These are phyloP conservation scores for Halichondria panicea DNA, from an alignment of 37 sponge, comb jelly and placozoan genomes.

Conservation along the genomic window DNA sequence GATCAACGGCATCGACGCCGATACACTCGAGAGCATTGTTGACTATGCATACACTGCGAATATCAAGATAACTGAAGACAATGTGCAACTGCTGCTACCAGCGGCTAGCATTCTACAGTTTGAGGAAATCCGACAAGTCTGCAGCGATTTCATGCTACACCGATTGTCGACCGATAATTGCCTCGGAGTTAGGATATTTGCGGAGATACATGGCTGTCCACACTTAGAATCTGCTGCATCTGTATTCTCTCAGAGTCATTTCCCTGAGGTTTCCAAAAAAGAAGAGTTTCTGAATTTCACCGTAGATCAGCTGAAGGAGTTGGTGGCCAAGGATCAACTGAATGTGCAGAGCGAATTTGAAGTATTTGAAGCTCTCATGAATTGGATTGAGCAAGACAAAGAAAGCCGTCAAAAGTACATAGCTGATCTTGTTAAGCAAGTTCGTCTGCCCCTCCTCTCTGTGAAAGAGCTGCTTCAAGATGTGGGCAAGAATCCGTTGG, in stretches of 20 bases:
- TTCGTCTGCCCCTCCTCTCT: constrained; percentile 50
- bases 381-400: constrained; percentile 44
- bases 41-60: constrained; percentile 54
- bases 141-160: constrained; percentile 35
- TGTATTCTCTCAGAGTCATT: constrained; percentile 39
- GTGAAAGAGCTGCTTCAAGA: constrained; percentile 11
- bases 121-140: constrained; percentile 35
- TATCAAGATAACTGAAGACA: constrained; percentile 43
- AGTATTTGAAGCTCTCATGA: constrained; percentile 49
- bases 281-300: constrained; percentile 55
- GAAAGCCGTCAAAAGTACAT: not conserved
- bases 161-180: constrained; percentile 65
- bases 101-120: constrained; percentile 65
- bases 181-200: constrained; percentile 63
- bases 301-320: constrained; percentile 3
- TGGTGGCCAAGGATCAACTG: constrained; percentile 42
- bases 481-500: constrained; percentile 10
- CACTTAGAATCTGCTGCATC: constrained; percentile 34
- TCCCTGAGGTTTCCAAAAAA: constrained; percentile 26
- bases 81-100: constrained; percentile 62
- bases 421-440: constrained; percentile 7
- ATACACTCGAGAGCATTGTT: constrained; percentile 33
- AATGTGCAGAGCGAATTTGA: constrained; percentile 39
- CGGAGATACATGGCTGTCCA: constrained; percentile 47
- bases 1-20: constrained; percentile 39